These are phyloP conservation scores for Numenius phaeopus DNA, from an alignment of 2,797 vertebrate genomes.

Conservation along the genomic window DNA sequence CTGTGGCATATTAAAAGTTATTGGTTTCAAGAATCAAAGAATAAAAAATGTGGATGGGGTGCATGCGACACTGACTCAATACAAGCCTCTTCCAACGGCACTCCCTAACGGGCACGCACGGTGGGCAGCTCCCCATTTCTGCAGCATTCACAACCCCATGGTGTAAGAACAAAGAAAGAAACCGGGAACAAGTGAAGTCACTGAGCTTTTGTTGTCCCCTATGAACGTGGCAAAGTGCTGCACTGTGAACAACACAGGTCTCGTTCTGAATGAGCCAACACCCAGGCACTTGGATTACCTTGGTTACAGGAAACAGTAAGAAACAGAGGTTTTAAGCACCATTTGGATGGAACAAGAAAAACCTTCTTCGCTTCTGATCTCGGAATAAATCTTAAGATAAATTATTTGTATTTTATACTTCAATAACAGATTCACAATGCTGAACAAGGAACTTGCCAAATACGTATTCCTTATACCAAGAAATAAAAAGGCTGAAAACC, in stretches of 20 bases:
- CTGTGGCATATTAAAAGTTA: not conserved
- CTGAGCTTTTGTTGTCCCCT: not conserved
- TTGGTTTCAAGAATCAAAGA: not conserved
- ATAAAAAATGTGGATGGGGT: not conserved
- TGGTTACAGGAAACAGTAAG: not conserved
- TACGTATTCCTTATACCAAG: not conserved
- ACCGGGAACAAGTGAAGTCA: constrained; percentile 6
- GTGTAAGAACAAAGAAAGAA: constrained; percentile 6
- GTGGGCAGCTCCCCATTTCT: not conserved
- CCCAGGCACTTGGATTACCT: not conserved
- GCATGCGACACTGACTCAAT: not conserved
- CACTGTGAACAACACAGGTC: not conserved
- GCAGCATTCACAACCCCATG: not conserved
- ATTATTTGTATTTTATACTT: not conserved
- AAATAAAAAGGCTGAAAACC: not conserved
- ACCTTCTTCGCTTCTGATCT: not conserved
- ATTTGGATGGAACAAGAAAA: not conserved
- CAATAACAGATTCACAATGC: not conserved
- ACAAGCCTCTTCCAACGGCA: not conserved
- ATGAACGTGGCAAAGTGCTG: not conserved
- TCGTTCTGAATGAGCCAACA: not conserved
- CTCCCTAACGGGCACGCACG: not conserved
- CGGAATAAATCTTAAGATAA: not conserved
- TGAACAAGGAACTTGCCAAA: not conserved
- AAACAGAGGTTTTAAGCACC: not conserved